These are phyloP conservation scores for Plebejus anna DNA, from an alignment of 2,888 invertebrate genomes.

Conservation along the genomic window DNA sequence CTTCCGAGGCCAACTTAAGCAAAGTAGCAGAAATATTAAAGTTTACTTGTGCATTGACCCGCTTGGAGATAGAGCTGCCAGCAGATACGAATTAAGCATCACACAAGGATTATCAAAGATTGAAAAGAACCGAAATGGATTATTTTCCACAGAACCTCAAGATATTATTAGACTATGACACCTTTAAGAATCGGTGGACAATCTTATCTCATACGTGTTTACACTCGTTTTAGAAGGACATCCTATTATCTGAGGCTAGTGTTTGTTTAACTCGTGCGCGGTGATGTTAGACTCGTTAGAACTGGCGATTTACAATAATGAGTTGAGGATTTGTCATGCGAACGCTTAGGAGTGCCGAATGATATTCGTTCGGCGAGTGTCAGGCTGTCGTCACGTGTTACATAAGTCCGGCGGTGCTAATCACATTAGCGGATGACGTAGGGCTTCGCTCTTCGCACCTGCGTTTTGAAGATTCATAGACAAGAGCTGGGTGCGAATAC, in stretches of 20 bases:
- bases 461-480: conserved; percentile 21
- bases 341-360: neutral
- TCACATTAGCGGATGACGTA: conserved; percentile 11
- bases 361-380: neutral
- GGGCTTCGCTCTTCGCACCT: conserved; percentile 20
- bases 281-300: conserved; percentile 26
- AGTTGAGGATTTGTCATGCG: neutral
- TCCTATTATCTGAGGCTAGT: conserved; percentile 29
- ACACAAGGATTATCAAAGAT: neutral
- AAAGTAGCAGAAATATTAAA: neutral
- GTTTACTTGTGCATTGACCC: neutral
- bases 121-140: neutral
- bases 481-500: conserved; percentile 36
- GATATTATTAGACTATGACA: neutral
- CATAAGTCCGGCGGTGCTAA: conserved; percentile 7
- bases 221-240: conserved; percentile 25
- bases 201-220: conserved; percentile 27
- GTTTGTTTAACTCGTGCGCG: conserved; percentile 33
- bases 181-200: conserved; percentile 13
- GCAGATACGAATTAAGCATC: neutral
- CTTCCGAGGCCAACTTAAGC: neutral
- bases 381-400: neutral
- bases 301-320: neutral
- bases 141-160: neutral
- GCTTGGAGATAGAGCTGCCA: neutral